These are phyloP conservation scores for Apostichopus leukothele DNA, from an alignment of 53 echinoderm and acorn worm genomes.

Conservation along the genomic window DNA sequence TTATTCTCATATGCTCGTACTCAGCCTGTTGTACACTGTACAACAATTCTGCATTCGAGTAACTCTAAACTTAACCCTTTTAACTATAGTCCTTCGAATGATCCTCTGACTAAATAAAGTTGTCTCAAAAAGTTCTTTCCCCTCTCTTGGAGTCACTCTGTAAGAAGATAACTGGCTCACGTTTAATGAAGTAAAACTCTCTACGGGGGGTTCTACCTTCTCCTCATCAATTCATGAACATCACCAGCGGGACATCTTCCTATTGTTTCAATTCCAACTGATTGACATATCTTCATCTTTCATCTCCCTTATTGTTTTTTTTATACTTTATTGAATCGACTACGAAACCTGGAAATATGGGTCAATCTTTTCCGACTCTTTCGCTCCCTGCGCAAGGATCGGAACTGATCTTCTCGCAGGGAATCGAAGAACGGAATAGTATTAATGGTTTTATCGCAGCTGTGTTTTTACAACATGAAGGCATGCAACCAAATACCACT, in stretches of 20 bases:
- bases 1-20: too few relatives aligned
- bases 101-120: too few relatives aligned
- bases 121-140: conserved; percentile 2
- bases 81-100: too few relatives aligned
- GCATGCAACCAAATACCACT: neutral
- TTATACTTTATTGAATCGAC: neutral
- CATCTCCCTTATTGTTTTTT: neutral
- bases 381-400: neutral
- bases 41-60: too few relatives aligned
- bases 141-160: neutral
- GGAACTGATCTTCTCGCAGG: neutral
- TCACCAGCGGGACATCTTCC: neutral
- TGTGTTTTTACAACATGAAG: neutral
- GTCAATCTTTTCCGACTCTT: neutral
- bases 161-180: neutral
- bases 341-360: neutral
- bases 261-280: conserved; percentile 14
- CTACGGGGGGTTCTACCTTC: neutral
- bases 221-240: conserved; percentile 10
- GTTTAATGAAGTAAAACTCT: conserved; percentile 10
- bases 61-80: too few relatives aligned
- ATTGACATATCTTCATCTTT: conserved; percentile 22
- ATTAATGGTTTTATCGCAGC: neutral
- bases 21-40: too few relatives aligned
- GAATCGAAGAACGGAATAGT: neutral